phyloP scores from a whole-genome alignment of 2,888 invertebrate species.

The Epirrhoe tristata region DNA sequence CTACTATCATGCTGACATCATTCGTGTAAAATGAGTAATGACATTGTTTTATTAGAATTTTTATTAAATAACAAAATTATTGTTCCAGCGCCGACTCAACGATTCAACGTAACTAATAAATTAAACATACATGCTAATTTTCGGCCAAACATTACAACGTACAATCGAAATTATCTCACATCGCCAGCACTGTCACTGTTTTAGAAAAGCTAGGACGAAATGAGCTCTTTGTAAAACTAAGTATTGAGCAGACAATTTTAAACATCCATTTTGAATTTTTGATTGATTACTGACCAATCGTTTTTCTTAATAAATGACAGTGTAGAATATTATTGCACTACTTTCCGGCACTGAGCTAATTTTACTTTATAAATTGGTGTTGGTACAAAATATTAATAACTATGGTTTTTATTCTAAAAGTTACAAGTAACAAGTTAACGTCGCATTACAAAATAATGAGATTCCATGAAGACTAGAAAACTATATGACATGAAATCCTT shows the following conservation, averaged over 20 bases:
- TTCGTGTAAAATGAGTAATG: slow-evolving; percentile 78
- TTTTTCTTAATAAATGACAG: slow-evolving; percentile 53
- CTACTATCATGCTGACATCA: slow-evolving; percentile 84
- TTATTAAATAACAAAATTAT: slow-evolving; percentile 83
- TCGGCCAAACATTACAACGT: slow-evolving; percentile 79
- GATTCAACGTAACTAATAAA: slow-evolving; percentile 79
- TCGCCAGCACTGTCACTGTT: slow-evolving; percentile 66
- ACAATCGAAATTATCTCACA: slow-evolving; percentile 74
- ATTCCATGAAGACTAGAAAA: slow-evolving; percentile 83
- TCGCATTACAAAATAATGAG: slow-evolving; percentile 79
- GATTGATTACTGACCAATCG: slow-evolving; percentile 47
- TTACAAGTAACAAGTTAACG: slow-evolving; percentile 64
- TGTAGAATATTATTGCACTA: slow-evolving; percentile 55
- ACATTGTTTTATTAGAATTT: slow-evolving; percentile 76
- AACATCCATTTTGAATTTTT: slow-evolving; percentile 52
- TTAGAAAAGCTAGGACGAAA: slow-evolving; percentile 53
- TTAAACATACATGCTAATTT: slow-evolving; percentile 81
- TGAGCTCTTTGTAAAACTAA: slow-evolving; percentile 44
- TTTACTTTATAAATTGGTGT: slow-evolving; percentile 55
- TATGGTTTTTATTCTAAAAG: slow-evolving; percentile 65
- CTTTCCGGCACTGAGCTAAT: slow-evolving; percentile 65
- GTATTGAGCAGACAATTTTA: slow-evolving; percentile 36
- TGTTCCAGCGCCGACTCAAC: slow-evolving; percentile 79
- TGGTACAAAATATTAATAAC: slow-evolving; percentile 66
- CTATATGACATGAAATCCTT: slow-evolving; percentile 85